phyloP scores from a whole-genome alignment of 1,140 invertebrate species.

The Hypothenemus hampei region DNA sequence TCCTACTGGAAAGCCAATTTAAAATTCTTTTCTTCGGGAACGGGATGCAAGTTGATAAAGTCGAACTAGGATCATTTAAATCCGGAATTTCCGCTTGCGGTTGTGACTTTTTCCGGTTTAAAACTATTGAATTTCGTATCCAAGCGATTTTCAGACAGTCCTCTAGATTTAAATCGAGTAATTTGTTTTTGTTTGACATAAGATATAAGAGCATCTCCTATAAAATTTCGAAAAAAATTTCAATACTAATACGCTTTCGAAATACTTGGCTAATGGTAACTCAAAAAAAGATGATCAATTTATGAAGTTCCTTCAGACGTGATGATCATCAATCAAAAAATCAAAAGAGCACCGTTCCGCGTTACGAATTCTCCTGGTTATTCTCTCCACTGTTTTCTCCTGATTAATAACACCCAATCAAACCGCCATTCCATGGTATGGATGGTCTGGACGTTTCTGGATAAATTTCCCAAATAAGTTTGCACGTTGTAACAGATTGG shows the following conservation, averaged over 20 bases:
- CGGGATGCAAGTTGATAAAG: no score
- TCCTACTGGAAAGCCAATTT: no score
- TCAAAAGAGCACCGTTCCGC: not conserved
- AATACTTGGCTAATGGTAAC: no score
- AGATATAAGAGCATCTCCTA: no score
- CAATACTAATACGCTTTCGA: no score
- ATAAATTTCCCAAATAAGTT: not conserved
- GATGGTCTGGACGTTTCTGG: not conserved
- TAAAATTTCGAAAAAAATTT: not conserved
- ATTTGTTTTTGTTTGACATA: no score
- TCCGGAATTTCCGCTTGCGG: constrained; percentile 7
- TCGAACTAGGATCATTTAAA: no score
- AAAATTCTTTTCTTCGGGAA: no score
- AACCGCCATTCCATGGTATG: not conserved
- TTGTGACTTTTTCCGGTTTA: not conserved
- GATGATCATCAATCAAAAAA: not conserved
- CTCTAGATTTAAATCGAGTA: not conserved
- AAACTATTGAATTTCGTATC: constrained; percentile 3
- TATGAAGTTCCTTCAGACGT: no score
- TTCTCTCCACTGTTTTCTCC: not conserved
- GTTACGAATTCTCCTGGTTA: no score
- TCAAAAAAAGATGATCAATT: no score
- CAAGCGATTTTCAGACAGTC: not conserved
- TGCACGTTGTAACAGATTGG: no score
- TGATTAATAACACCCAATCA: not conserved